phyloP scores from a whole-genome alignment of 2,113 vertebrate species.

The Baryphthengus martii region DNA sequence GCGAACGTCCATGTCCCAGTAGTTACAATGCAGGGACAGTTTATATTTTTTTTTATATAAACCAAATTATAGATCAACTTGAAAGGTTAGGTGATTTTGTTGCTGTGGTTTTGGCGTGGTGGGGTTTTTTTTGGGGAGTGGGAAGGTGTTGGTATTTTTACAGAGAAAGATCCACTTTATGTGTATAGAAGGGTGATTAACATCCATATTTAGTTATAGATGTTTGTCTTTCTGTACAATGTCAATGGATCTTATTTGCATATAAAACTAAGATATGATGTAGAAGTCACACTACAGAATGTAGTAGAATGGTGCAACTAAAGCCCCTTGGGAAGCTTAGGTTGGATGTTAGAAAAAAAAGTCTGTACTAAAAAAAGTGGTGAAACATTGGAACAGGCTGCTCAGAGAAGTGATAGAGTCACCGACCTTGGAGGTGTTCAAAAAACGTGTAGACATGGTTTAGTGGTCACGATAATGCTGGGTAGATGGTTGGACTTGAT shows the following conservation, averaged over 20 bases:
- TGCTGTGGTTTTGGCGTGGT: background rate
- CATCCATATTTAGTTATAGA: background rate
- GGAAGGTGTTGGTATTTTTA: background rate
- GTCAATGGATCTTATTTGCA: too few relatives aligned
- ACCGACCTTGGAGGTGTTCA: too few relatives aligned
- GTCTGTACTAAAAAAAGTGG: too few relatives aligned
- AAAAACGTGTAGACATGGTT: too few relatives aligned
- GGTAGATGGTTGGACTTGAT: too few relatives aligned
- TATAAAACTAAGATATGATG: background rate
- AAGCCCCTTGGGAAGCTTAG: too few relatives aligned
- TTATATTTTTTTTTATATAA: background rate
- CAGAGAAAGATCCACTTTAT: background rate
- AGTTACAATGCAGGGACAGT: background rate
- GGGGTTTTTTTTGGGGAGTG: background rate
- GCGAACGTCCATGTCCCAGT: background rate
- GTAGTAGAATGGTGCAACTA: too few relatives aligned
- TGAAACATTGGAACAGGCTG: too few relatives aligned
- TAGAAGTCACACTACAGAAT: background rate
- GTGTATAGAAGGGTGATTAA: background rate
- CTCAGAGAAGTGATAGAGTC: too few relatives aligned
- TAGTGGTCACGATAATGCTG: too few relatives aligned
- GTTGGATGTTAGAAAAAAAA: too few relatives aligned
- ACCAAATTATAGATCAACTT: background rate
- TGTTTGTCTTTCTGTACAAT: background rate
- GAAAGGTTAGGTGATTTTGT: background rate